Evolutionary conservation across 2,888 invertebrate species (phyloP).

Genomic region (Serrognathus titanus): DNA sequence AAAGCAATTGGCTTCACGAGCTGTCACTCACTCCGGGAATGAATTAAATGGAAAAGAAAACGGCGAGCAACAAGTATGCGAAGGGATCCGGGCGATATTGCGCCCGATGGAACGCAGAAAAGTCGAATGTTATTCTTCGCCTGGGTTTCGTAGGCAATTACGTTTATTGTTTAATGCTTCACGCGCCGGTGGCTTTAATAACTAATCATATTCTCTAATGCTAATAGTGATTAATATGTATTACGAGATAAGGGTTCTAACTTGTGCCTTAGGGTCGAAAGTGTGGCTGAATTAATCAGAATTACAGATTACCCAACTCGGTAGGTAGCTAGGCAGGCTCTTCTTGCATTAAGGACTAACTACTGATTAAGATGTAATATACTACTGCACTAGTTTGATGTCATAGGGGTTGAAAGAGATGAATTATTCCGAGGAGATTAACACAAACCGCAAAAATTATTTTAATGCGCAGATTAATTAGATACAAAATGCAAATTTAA

Average conservation of each 20-base stretch:
- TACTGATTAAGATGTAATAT: constrained; percentile 6
- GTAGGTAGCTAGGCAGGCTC: not conserved
- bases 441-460: too few species aligned
- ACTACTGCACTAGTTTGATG: constrained; percentile 1
- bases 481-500: too few species aligned
- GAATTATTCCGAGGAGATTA: too few species aligned
- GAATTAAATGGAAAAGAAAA: too few species aligned
- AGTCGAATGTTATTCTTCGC: too few species aligned
- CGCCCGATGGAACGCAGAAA: too few species aligned
- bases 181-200: not conserved
- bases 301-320: constrained; percentile 27
- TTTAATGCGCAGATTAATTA: too few species aligned
- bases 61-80: too few species aligned
- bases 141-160: not conserved
- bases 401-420: not conserved
- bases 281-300: constrained; percentile 31
- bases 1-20: too few species aligned
- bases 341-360: constrained; percentile 1
- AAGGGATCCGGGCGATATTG: too few species aligned
- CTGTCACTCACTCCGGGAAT: too few species aligned
- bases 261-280: constrained; percentile 20
- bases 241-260: constrained; percentile 23
- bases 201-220: constrained; percentile 13
- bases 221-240: constrained; percentile 31
- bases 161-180: not conserved